Conservation (phyloP, 1,140 invertebrate genomes). For the Caenorhabditis brenneri region DNA sequence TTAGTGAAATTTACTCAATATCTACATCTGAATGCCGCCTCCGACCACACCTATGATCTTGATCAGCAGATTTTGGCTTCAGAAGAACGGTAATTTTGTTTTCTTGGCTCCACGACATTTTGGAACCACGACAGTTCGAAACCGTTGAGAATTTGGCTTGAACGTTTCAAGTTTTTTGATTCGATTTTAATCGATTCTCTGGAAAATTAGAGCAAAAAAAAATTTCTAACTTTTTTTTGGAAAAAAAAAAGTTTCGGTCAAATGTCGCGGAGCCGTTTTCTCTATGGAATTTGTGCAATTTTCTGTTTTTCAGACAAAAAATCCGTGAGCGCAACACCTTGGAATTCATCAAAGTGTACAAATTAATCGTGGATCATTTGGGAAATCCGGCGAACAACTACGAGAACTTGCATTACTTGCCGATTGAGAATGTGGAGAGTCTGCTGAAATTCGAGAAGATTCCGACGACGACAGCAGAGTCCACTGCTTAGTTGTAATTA, state of each 20-base stretch:
- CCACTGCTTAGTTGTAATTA: not conserved
- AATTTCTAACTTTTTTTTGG: too few relatives aligned
- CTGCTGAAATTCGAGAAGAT: not conserved
- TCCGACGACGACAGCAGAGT: not conserved
- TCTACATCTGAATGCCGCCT: not conserved
- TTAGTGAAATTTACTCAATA: not conserved
- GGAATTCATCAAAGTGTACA: slow-evolving; percentile 30
- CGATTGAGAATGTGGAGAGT: slow-evolving; percentile 18
- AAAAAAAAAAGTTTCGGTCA: too few relatives aligned
- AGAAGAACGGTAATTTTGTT: too few relatives aligned
- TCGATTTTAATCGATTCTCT: too few relatives aligned
- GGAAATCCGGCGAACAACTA: slow-evolving; percentile 7
- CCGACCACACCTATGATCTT: slow-evolving; percentile 37
- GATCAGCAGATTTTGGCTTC: slow-evolving; percentile 7
- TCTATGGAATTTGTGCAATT: too few relatives aligned
- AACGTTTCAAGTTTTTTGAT: too few relatives aligned
- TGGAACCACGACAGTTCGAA: too few relatives aligned
- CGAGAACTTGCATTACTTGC: slow-evolving; percentile 6
- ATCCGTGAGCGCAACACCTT: not conserved
- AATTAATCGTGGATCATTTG: not conserved
- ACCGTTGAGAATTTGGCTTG: too few relatives aligned
- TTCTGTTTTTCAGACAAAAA: slow-evolving; percentile 26
- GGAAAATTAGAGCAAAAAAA: too few relatives aligned
- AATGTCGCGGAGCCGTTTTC: too few relatives aligned
- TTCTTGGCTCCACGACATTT: too few relatives aligned